These are phyloP conservation scores for Dipodomys spectabilis DNA, from an alignment of 2,113 vertebrate species.

Conservation along the genomic window DNA sequence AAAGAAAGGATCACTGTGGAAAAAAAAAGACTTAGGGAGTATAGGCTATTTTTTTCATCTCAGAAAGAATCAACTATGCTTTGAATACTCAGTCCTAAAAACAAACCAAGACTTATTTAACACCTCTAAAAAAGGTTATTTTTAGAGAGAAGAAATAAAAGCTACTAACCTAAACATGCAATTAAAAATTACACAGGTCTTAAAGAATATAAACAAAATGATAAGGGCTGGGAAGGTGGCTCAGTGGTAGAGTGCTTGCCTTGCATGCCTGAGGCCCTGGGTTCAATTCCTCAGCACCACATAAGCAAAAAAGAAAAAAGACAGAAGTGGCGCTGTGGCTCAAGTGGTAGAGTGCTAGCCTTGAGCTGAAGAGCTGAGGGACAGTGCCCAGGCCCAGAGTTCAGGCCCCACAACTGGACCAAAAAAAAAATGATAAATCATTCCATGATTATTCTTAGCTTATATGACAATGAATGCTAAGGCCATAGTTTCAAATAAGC, in stretches of 20 bases:
- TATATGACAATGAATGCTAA: slow-evolving; percentile 33
- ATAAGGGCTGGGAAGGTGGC: too few relatives aligned
- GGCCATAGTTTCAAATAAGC: slow-evolving; percentile 32
- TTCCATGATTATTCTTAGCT: slow-evolving; percentile 28
- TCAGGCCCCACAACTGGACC: too few relatives aligned
- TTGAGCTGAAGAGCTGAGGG: too few relatives aligned
- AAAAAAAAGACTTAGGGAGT: background rate
- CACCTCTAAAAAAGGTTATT: background rate
- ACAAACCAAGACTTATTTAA: slow-evolving; percentile 27
- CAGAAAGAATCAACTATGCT: slow-evolving; percentile 20
- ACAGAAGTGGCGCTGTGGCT: too few relatives aligned
- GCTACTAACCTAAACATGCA: background rate
- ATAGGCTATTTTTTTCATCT: background rate
- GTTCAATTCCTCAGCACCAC: too few relatives aligned
- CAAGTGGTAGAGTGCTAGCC: too few relatives aligned
- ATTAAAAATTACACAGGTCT: slow-evolving; percentile 5
- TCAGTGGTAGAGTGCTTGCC: too few relatives aligned
- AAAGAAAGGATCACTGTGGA: too few relatives aligned
- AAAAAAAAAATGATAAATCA: background rate
- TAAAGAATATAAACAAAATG: background rate
- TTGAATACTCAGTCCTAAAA: slow-evolving; percentile 31
- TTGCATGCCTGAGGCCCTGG: too few relatives aligned
- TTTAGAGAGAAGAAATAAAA: slow-evolving; percentile 13
- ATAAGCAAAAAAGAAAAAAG: too few relatives aligned
- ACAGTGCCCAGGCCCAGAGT: too few relatives aligned